A percentile compares a stretch with the other conserved stretches of the same genome.
These are phyloP conservation scores for Operophtera brumata DNA, from an alignment of 2,888 invertebrate species.

Conservation along the genomic window DNA sequence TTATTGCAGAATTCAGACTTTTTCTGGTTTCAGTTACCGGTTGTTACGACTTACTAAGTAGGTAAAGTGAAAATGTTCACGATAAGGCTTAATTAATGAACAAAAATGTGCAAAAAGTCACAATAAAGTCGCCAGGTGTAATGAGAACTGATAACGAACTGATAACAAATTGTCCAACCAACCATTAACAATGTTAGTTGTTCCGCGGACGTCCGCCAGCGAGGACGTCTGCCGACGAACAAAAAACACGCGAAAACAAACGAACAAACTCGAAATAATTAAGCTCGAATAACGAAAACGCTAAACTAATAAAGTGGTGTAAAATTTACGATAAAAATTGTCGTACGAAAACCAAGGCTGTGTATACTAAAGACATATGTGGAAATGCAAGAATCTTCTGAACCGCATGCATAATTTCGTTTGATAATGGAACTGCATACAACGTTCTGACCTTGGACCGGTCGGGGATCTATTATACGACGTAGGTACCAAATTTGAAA, in stretches of 20 bases:
- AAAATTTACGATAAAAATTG: slow-evolving; percentile 5
- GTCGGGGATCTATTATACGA: slow-evolving; percentile 54
- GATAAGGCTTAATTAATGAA: slow-evolving; percentile 41
- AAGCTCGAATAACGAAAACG: slow-evolving; percentile 51
- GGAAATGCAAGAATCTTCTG: slow-evolving; percentile 47
- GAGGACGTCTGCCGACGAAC: slow-evolving; percentile 56
- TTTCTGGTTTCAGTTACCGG: slow-evolving; percentile 19
- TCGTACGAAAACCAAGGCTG: slow-evolving; percentile 36
- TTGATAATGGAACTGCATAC: slow-evolving; percentile 58
- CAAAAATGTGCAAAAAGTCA: slow-evolving; percentile 39
- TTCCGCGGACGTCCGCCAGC: slow-evolving; percentile 59
- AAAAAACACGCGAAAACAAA: slow-evolving; percentile 48
- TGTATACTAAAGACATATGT: slow-evolving; percentile 1
- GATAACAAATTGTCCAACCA: slow-evolving; percentile 54
- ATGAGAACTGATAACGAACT: slow-evolving; percentile 51
- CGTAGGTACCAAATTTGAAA: slow-evolving; percentile 63
- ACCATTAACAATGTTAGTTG: slow-evolving; percentile 64
- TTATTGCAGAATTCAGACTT: slow-evolving; percentile 6
- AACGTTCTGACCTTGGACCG: slow-evolving; percentile 60
- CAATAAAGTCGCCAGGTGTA: slow-evolving; percentile 42
- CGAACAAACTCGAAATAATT: slow-evolving; percentile 55
- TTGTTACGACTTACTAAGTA: slow-evolving; percentile 13
- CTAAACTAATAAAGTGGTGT: slow-evolving; percentile 17
- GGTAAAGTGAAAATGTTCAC: slow-evolving; percentile 26
- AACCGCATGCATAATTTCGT: slow-evolving; percentile 65